Conservation (phyloP, 2,888 invertebrate species). For the Stenchaetothrips biformis region DNA sequence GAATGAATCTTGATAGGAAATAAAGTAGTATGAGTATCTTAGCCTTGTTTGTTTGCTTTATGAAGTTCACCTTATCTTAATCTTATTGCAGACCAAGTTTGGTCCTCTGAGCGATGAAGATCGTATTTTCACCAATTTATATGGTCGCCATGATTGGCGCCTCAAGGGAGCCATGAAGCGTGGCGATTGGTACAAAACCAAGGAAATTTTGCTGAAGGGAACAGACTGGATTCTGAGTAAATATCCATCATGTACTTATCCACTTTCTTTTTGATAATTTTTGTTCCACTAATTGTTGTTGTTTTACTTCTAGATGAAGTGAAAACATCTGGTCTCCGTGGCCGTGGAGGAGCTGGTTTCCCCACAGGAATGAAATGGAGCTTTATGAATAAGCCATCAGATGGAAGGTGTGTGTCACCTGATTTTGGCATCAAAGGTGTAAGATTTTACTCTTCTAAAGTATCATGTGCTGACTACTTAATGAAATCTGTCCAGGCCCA, state of each 20-base stretch:
- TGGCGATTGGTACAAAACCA: conserved; percentile 98
- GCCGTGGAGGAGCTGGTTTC: conserved; percentile 98
- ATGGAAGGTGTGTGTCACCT: conserved; percentile 56
- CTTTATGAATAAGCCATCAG: conserved; percentile 97
- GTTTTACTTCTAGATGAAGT: conserved; percentile 66
- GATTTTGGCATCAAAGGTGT: not conserved
- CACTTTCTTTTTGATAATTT: too few species aligned
- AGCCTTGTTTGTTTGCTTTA: not conserved
- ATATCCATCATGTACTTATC: conserved; percentile 39
- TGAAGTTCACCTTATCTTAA: not conserved
- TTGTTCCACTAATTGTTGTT: not conserved
- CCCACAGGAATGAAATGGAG: conserved; percentile 99
- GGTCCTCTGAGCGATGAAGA: conserved; percentile 87
- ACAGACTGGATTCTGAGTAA: conserved; percentile 92
- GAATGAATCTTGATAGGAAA: too few species aligned
- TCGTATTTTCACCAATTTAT: conserved; percentile 95
- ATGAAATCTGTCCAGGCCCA: conserved; percentile 60
- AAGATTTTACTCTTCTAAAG: too few species aligned
- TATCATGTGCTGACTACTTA: too few species aligned
- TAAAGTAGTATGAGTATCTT: not conserved
- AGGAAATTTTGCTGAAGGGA: conserved; percentile 92
- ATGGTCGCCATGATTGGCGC: conserved; percentile 97
- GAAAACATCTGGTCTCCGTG: conserved; percentile 90
- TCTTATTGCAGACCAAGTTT: conserved; percentile 56
- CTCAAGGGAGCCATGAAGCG: conserved; percentile 85